Base-by-base conservation (phyloP, 2,888 invertebrate species). In the Ecliptopera silaceata region DNA sequence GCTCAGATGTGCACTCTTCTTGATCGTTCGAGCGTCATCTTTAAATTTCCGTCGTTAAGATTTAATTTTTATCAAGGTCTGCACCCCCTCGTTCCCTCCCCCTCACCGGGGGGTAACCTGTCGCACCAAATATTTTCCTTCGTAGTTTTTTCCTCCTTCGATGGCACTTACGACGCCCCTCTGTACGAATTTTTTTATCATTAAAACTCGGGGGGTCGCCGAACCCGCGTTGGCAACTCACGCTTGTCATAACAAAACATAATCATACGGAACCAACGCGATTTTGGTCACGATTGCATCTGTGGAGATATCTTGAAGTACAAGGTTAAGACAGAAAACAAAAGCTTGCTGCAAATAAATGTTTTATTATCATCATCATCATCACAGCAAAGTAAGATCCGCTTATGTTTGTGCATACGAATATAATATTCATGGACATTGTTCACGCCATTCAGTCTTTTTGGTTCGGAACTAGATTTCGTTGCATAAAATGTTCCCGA, bases 41-140 rank as follows among this genome's bases (percentile, higher is more conserved):
- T 89, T 89, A 91, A 91, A 91, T 91, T 91, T 91, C 90, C 91
- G 89, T 87, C 88, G 91, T 89, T 91, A 91, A 91, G 91, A 91
- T 91, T 91, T 91, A 91, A 91, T 91, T 91, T 91, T 88, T 90
- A 91, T 85, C 87, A 87, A 84, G 82, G 79, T 75, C 79, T 36
- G 43, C 52, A 36, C 41, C 80, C 79, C 74, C 74, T 64, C 59
- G 51, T 60, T 61, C 66, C 47, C 73, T 77, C 77, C 79, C 74
- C 74, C 67, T 6, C 59, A 70, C 75, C 69, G 70, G 66, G 77
- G 74, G 82, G 82, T 84, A 87, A 91, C 91, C 91, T 91, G 91
- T 91, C 91, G 91, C 88, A 85, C 91, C 91, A 91, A 91, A 91
- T 91, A 91, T 91, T 91, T 91, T 91, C 84, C 88, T 90, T 79